Percentiles rank a stretch among this genome's conserved stretches.
Conservation (phyloP, 1,140 invertebrate species). For the Melipona quadrifasciata region DNA sequence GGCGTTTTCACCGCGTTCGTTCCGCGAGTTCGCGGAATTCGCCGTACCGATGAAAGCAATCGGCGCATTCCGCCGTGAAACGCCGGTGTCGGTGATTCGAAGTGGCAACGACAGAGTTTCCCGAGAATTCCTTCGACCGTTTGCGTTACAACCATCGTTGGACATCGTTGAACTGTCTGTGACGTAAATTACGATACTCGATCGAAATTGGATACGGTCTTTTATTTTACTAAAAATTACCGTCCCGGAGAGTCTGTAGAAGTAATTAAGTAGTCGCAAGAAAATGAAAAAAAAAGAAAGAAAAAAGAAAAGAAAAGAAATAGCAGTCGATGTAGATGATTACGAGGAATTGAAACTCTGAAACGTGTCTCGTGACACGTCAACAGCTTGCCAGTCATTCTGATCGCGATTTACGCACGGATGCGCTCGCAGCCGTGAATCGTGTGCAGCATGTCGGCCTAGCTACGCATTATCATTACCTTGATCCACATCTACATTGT, state of each 20-base stretch:
- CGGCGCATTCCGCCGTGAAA: neutral
- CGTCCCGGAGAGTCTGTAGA: neutral
- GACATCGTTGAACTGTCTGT: neutral
- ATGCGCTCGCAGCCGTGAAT: constrained; percentile 75
- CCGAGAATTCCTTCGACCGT: neutral
- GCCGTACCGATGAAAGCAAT: constrained; percentile 17
- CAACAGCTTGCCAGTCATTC: constrained; percentile 42
- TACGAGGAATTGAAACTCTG: neutral
- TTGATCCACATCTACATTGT: constrained; percentile 77
- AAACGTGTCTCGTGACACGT: constrained; percentile 27
- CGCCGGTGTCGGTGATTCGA: neutral
- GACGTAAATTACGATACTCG: no score
- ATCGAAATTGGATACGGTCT: no score
- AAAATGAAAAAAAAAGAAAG: neutral
- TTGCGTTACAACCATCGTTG: neutral
- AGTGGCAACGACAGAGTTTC: neutral
- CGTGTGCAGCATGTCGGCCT: constrained; percentile 63
- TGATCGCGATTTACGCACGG: constrained; percentile 76
- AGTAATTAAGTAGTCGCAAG: neutral
- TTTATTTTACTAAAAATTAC: neutral
- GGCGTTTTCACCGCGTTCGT: constrained; percentile 27
- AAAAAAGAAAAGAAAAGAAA: neutral
- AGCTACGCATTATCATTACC: constrained; percentile 72
- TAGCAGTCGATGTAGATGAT: neutral
- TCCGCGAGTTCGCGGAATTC: constrained; percentile 26